Conservation (phyloP, 1,140 invertebrate species). For the Whitmania pigra region DNA sequence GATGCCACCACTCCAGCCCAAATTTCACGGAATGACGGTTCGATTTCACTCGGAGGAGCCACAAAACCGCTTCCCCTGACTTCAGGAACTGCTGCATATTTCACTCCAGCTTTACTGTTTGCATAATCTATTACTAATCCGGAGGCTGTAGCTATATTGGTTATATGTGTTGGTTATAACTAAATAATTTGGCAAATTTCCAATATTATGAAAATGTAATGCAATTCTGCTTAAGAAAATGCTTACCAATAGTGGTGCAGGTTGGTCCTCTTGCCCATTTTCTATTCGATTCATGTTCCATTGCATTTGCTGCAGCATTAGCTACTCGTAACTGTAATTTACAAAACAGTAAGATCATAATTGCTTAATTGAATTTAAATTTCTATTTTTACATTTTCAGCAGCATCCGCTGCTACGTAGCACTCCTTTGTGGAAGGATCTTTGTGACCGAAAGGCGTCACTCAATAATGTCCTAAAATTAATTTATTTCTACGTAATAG, state of each 20-base stretch:
- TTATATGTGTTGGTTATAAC: no score
- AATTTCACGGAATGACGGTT: slow-evolving; percentile 15
- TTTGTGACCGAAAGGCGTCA: neutral
- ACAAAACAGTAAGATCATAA: neutral
- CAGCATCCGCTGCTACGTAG: neutral
- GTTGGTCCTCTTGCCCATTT: slow-evolving; percentile 15
- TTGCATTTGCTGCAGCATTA: slow-evolving; percentile 16
- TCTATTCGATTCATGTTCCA: slow-evolving; percentile 10
- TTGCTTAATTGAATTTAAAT: neutral
- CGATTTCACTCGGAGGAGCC: slow-evolving; percentile 1
- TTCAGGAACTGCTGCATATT: slow-evolving; percentile 18
- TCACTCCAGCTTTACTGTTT: slow-evolving; percentile 15
- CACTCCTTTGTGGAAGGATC: neutral
- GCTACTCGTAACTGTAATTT: slow-evolving; percentile 13
- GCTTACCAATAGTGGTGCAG: slow-evolving; percentile 21
- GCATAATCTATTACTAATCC: slow-evolving; percentile 16
- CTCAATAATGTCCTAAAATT: neutral
- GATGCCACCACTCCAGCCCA: slow-evolving; percentile 18
- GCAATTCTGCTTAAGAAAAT: neutral
- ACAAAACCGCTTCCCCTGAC: slow-evolving; percentile 15
- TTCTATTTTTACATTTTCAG: neutral
- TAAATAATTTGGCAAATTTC: no score
- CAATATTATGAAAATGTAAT: no score
- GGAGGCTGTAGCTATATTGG: slow-evolving; percentile 9
- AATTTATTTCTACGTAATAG: neutral